These are phyloP conservation scores for Tangara arthus DNA, from an alignment of 2,797 vertebrate species.

Conservation along the genomic window DNA sequence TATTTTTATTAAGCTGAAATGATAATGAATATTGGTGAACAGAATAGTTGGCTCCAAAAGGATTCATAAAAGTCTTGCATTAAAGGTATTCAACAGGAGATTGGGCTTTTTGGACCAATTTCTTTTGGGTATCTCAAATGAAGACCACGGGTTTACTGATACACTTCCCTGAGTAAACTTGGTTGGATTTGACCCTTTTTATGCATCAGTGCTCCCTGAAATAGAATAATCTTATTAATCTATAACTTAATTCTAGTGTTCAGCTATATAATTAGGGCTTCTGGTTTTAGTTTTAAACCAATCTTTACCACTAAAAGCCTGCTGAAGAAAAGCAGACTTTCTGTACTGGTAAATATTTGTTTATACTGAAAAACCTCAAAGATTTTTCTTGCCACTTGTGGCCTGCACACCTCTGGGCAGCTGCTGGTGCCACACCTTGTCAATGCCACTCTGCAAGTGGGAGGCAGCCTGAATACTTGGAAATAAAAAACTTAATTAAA, in stretches of 20 bases:
- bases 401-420: constrained; percentile 13
- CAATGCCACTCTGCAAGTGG: not conserved
- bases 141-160: not conserved
- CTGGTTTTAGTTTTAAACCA: constrained; percentile 54
- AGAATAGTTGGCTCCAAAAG: not conserved
- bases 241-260: constrained; percentile 51
- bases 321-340: constrained; percentile 58
- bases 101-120: not conserved
- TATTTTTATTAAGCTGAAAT: not conserved
- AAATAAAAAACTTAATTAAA: not conserved
- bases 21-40: not conserved
- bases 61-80: not conserved
- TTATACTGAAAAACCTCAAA: constrained; percentile 54
- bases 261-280: constrained; percentile 65
- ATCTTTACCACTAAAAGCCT: constrained; percentile 59
- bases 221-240: constrained; percentile 6
- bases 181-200: not conserved
- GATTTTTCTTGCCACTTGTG: constrained; percentile 31
- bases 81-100: not conserved
- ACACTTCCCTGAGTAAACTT: not conserved
- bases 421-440: constrained; percentile 20
- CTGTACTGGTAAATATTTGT: constrained; percentile 64
- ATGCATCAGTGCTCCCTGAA: not conserved
- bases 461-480: not conserved
- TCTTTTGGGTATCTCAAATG: not conserved